Evolutionary conservation across 1,140 invertebrate species (phyloP).

Genomic region (Palaemon carinicauda): DNA sequence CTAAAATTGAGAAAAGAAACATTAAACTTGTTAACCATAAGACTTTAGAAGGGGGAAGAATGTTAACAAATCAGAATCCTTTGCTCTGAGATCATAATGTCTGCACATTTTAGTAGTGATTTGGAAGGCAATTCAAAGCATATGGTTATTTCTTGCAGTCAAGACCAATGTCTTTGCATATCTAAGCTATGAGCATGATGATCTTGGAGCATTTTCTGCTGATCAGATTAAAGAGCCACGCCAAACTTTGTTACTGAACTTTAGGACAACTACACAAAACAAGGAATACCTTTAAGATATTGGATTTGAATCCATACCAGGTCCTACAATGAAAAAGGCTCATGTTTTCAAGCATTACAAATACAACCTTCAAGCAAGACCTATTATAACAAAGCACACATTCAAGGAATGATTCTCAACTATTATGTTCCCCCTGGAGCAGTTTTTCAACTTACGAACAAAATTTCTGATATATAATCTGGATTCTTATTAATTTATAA

Average conservation of each 20-base stretch:
- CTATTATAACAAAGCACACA: constrained; percentile 35
- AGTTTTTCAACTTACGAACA: neutral
- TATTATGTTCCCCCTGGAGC: constrained; percentile 43
- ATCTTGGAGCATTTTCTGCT: constrained; percentile 9
- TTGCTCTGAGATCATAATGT: constrained; percentile 27
- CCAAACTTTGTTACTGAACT: constrained; percentile 11
- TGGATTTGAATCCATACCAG: neutral
- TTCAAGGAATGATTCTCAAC: constrained; percentile 49
- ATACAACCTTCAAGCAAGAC: constrained; percentile 46
- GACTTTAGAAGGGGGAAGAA: constrained; percentile 4
- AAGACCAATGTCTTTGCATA: neutral
- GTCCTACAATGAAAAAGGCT: neutral
- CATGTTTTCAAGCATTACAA: neutral
- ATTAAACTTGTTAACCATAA: constrained; percentile 27
- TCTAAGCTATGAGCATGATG: constrained; percentile 12
- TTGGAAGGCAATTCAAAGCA: constrained; percentile 29
- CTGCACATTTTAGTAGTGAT: neutral
- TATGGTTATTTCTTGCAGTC: constrained; percentile 13
- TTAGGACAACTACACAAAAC: too few relatives aligned
- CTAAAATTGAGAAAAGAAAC: constrained; percentile 27
- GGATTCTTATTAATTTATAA: neutral
- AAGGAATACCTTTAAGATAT: neutral
- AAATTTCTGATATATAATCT: neutral
- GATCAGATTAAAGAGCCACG: constrained; percentile 28
- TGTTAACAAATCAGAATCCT: constrained; percentile 36